Percentiles rank a stretch among this genome's conserved stretches.
Conservation (phyloP, 2,797 vertebrate genomes). For the Fistularia commersonii region DNA sequence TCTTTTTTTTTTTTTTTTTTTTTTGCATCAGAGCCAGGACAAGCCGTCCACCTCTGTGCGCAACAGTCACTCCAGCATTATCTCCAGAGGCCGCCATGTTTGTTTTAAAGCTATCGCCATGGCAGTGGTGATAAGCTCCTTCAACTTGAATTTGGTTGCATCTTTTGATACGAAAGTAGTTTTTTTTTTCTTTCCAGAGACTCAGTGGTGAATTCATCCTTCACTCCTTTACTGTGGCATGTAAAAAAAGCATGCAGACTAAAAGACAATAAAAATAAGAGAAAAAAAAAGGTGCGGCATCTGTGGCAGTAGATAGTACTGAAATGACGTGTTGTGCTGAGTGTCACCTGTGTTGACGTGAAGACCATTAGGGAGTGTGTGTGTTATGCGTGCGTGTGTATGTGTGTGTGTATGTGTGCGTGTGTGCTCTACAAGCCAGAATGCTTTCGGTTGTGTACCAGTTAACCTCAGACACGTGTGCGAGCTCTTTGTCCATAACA, state of each 20-base stretch:
- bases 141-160: slow-evolving; percentile 11
- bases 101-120: slow-evolving; percentile 2
- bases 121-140: slow-evolving; percentile 19
- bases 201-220: slow-evolving; percentile 31
- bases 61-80: slow-evolving; percentile 55
- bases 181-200: slow-evolving; percentile 20
- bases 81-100: slow-evolving; percentile 33
- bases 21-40: no score
- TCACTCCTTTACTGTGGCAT: slow-evolving; percentile 45
- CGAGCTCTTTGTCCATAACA: slow-evolving; percentile 75
- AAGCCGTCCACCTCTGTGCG: slow-evolving; percentile 1
- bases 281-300: slow-evolving; percentile 24
- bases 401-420: not conserved
- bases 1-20: no score
- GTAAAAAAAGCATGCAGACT: slow-evolving; percentile 38
- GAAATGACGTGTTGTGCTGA: slow-evolving; percentile 58
- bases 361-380: slow-evolving; percentile 54
- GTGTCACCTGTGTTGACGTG: slow-evolving; percentile 46
- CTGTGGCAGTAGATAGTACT: slow-evolving; percentile 38
- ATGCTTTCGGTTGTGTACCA: slow-evolving; percentile 65
- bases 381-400: slow-evolving; percentile 4
- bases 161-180: slow-evolving; percentile 11
- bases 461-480: slow-evolving; percentile 71
- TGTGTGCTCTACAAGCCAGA: slow-evolving; percentile 56
- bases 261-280: no score